phyloP scores from a whole-genome alignment of 2,888 invertebrate genomes.

The Coecobrya sp. region DNA sequence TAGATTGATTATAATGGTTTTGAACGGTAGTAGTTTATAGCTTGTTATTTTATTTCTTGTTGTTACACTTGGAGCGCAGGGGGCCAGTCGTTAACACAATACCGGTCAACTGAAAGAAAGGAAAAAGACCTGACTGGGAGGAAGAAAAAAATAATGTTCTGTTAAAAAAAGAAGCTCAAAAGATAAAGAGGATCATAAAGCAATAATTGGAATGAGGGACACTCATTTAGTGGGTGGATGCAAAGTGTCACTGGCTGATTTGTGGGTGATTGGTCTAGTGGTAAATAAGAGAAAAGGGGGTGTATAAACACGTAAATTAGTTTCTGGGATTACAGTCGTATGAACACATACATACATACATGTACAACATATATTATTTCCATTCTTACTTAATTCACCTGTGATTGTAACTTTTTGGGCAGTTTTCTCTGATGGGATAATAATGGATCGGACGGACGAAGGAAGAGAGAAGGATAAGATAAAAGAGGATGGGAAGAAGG shows the following conservation, averaged over 20 bases:
- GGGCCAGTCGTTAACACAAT: constrained; percentile 27
- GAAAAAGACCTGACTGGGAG: constrained; percentile 19
- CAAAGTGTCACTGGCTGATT: constrained; percentile 82
- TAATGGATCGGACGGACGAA: constrained; percentile 75
- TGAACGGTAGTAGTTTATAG: constrained; percentile 46
- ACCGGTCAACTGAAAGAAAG: neutral
- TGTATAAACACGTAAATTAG: constrained; percentile 82
- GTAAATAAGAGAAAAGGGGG: constrained; percentile 80
- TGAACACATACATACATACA: constrained; percentile 10
- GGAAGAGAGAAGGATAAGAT: constrained; percentile 33
- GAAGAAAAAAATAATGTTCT: neutral
- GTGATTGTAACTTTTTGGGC: constrained; percentile 79
- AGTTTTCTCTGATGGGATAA: constrained; percentile 83
- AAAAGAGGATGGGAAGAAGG: constrained; percentile 35
- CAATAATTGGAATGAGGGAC: constrained; percentile 80
- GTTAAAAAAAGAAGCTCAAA: neutral
- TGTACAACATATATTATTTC: constrained; percentile 52
- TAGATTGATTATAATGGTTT: constrained; percentile 75
- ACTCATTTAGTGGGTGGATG: constrained; percentile 83
- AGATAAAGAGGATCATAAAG: constrained; percentile 55
- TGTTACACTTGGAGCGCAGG: constrained; percentile 18
- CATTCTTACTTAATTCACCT: constrained; percentile 77
- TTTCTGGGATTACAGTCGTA: constrained; percentile 78
- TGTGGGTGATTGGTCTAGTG: constrained; percentile 82
- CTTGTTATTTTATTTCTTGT: constrained; percentile 3